Evolutionary conservation across 2,888 invertebrate genomes (phyloP).

Genomic region (Polydrusus cervinus): DNA sequence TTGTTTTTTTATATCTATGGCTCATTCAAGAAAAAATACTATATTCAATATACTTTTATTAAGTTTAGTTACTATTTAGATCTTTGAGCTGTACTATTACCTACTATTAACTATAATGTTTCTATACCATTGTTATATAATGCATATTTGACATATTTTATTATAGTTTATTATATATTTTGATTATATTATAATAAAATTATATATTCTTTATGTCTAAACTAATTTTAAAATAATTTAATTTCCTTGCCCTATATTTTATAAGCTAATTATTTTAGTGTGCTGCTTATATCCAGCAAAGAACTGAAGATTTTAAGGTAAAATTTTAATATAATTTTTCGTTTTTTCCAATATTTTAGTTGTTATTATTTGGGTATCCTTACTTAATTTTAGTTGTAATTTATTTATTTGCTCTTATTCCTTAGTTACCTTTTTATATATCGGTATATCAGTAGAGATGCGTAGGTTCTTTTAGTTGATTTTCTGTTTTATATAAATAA

Average conservation of each 20-base stretch:
- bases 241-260: conserved; percentile 22
- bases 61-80: background rate
- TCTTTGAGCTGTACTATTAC: conserved; percentile 22
- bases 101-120: conserved; percentile 40
- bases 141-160: conserved; percentile 29
- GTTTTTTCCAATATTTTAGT: conserved; percentile 57
- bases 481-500: conserved; percentile 55
- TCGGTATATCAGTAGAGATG: conserved; percentile 54
- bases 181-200: conserved; percentile 13
- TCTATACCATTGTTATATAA: conserved; percentile 56
- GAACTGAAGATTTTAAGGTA: conserved; percentile 49
- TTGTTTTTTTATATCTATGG: conserved; percentile 8
- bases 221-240: conserved; percentile 4
- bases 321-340: conserved; percentile 51
- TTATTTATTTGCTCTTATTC: conserved; percentile 63
- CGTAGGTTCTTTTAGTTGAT: conserved; percentile 56
- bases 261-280: conserved; percentile 6
- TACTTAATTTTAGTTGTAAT: conserved; percentile 59
- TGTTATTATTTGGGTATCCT: conserved; percentile 54
- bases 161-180: conserved; percentile 52
- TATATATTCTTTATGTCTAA: conserved; percentile 1
- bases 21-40: too few relatives aligned
- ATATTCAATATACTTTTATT: conserved; percentile 19
- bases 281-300: conserved; percentile 8
- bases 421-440: conserved; percentile 64